Percentiles rank a stretch among this genome's conserved stretches.
These are phyloP conservation scores for Fabriciana adippe DNA, from an alignment of 2,888 invertebrate species.

Conservation along the genomic window DNA sequence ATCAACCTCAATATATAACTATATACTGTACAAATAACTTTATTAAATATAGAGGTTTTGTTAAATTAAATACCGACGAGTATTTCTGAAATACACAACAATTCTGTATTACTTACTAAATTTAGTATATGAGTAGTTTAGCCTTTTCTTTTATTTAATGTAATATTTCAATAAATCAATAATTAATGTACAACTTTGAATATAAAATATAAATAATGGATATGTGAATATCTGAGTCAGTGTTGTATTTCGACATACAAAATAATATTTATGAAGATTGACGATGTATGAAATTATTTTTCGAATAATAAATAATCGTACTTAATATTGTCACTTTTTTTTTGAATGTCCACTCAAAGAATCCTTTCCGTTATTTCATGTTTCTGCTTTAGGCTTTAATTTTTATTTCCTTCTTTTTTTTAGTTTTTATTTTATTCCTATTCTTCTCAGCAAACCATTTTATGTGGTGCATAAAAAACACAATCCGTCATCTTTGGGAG, in stretches of 20 bases:
- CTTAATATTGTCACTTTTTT: conserved; percentile 7
- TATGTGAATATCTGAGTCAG: background rate
- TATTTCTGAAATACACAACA: no score
- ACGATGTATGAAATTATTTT: conserved; percentile 14
- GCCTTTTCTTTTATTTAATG: background rate
- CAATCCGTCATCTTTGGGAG: no score
- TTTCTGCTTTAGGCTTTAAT: no score
- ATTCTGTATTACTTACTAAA: background rate
- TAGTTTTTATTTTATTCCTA: no score
- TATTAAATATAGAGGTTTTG: no score
- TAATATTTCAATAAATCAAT: background rate
- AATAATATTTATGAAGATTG: conserved; percentile 6
- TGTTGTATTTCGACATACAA: background rate
- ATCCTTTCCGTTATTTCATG: background rate
- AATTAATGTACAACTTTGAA: no score
- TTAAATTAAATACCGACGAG: no score
- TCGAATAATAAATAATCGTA: conserved; percentile 18
- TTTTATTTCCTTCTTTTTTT: no score
- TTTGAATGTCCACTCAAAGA: background rate
- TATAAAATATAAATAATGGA: background rate
- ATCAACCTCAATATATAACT: no score
- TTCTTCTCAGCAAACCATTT: no score
- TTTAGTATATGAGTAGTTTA: background rate
- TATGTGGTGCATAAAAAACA: no score
- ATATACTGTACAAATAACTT: no score